Conservation (phyloP, 2,113 vertebrate genomes). For the Elgaria multicarinata region DNA sequence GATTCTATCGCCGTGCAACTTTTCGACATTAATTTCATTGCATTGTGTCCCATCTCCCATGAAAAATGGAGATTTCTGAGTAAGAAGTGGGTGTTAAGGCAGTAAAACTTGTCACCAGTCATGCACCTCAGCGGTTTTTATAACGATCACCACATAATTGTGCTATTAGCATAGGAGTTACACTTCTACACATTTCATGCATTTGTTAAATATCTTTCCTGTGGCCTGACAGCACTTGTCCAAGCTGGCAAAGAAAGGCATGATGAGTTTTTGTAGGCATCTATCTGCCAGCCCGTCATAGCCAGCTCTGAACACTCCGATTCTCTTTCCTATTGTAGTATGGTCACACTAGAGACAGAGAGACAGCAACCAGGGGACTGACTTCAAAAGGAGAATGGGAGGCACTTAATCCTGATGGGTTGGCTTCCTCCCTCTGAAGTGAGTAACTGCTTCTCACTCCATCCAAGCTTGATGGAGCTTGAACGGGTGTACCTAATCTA, state of each 20-base stretch:
- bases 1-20: background rate
- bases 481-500: no score
- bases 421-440: no score
- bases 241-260: background rate
- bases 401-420: no score
- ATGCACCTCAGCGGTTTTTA: conserved; percentile 9
- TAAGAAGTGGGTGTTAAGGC: background rate
- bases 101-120: background rate
- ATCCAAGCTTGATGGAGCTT: no score
- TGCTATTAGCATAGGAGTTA: background rate
- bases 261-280: fast-evolving
- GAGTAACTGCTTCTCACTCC: no score
- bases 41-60: background rate
- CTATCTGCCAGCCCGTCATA: background rate
- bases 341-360: background rate
- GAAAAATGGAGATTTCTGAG: background rate
- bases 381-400: background rate
- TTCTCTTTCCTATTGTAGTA: background rate
- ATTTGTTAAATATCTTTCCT: conserved; percentile 5
- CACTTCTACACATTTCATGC: background rate
- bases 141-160: background rate
- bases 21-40: conserved; percentile 26
- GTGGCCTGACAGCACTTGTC: background rate
- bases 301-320: background rate
- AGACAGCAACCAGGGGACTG: background rate